Base-by-base conservation (phyloP, 37 sponge, comb jelly and placozoan species). In the Corticium candelabrum region DNA sequence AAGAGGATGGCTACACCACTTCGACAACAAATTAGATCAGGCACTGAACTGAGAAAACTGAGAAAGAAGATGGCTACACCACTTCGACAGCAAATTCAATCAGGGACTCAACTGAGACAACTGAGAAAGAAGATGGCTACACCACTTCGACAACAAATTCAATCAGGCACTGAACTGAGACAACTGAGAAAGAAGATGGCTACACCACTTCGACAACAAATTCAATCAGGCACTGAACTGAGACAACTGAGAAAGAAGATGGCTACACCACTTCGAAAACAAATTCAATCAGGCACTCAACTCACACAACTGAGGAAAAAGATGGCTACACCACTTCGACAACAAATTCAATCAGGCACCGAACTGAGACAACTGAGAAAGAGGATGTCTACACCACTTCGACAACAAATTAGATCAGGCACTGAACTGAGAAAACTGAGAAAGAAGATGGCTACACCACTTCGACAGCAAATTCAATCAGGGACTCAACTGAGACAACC, bases 181-280 rank as follows among this genome's bases (percentile, higher is more conserved):
- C 82, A 86, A 78, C 85, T 86, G 71, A 82, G 68, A 62, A 74
- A 41, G 33, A 35, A 76, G 2, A 75, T 83, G 75, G 80, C 84
- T 21, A 90, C 90, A 38, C 90, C 90, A 41, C 38, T 90, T 27
- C 43, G 82, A 21, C 41, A 78, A 34, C 74, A 86, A 21, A 90
- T 90, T 31, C 41, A 90, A 35, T 37, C 50, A 21, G 37, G 38
- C 33, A 83, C 82, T 21, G 36, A 74, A 0, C 82, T 90, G 34
- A 29, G 77, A 4, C 83, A 78, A 57, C 62, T 74, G 5, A 80
- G 40, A 27, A 77, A 35, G 0, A 27, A 75, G 21, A 3, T 85
- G 72, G 72, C 86, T 32, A 87, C 91, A 27, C 88, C 91, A 5
- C 57, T 91, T 0, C 35, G 81, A 1, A 71, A 85, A 27, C 88